Evolutionary conservation across 2,113 vertebrate species (phyloP), one percentile per base, ranked within the genome.

Genomic region (Pangasianodon hypophthalmus): DNA sequence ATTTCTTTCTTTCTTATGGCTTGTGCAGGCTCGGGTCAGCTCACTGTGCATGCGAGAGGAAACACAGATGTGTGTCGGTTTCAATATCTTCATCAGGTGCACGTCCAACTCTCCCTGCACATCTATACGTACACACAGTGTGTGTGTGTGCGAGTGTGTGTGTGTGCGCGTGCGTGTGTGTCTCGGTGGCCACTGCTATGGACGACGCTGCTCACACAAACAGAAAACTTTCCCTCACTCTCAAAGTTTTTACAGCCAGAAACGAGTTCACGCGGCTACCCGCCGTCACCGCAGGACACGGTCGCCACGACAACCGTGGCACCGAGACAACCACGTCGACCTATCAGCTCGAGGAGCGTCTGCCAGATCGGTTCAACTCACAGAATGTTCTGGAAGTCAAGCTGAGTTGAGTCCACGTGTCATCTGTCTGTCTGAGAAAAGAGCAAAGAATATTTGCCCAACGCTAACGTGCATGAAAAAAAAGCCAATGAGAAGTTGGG

Each of bases 291-390:
- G 80, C 80, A 88, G 91, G 90, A 88, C 90, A 86, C 75, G 18
- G 91, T 89, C 84, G 62, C 91, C 91, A 92, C 84, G 89, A 85
- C 88, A 91, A 90, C 91, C 85, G 73, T 92, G 91, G 91, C 90
- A 91, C 56, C 37, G 16, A 6, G 89, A 90, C 91, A 88, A 90
- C 87, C 75, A 85, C 41, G 73, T 87, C 90, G 80, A 91, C 88
- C 90, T 89, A 88, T 88, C 86, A 89, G 84, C 67, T 90, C 60
- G 86, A 71, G 85, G 87, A 86, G 87, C 60, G 87, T 75, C 91
- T 60, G 75, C n/a, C 64, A 91, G 84, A 84, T 84, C 77, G n/a
- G 54, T 84, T 60, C 80, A 86, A 90, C 84, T 82, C 89, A 56
- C 58, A 87, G 85, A 82, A 86, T 52, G 75, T 90, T 86, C 89